phyloP scores from a whole-genome alignment of 2,113 vertebrate genomes.

The Perccottus glenii region DNA sequence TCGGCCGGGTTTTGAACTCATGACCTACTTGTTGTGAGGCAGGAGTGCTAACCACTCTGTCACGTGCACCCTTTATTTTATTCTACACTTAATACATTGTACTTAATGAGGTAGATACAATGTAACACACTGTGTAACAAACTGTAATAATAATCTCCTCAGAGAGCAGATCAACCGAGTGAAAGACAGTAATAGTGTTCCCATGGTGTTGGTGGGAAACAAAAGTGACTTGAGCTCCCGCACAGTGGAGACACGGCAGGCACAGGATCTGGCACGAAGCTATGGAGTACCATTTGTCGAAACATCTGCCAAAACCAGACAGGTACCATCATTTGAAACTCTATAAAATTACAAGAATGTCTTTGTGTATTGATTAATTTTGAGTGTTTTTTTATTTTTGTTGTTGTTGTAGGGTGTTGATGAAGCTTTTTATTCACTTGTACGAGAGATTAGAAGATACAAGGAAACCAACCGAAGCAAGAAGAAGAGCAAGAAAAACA shows the following conservation, averaged over 20 bases:
- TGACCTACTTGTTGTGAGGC: too few relatives aligned
- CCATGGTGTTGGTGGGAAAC: conserved; percentile 87
- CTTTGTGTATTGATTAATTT: too few relatives aligned
- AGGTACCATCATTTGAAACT: conserved; percentile 66
- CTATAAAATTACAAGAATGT: neutral
- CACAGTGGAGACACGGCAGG: conserved; percentile 81
- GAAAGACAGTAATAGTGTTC: conserved; percentile 87
- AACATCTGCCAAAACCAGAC: conserved; percentile 88
- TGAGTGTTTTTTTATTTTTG: neutral
- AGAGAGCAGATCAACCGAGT: conserved; percentile 89
- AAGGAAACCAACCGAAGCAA: conserved; percentile 88
- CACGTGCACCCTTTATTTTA: too few relatives aligned
- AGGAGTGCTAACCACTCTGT: too few relatives aligned
- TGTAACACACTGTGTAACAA: too few relatives aligned
- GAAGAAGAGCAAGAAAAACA: conserved; percentile 86
- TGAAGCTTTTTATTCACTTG: conserved; percentile 88
- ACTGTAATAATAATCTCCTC: neutral
- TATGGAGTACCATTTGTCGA: conserved; percentile 86
- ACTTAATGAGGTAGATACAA: too few relatives aligned
- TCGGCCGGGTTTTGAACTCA: too few relatives aligned
- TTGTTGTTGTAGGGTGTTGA: conserved; percentile 82
- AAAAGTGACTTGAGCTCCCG: conserved; percentile 85
- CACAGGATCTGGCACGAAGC: conserved; percentile 83
- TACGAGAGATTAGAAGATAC: conserved; percentile 86
- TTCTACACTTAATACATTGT: too few relatives aligned